Percentiles rank a stretch among this genome's conserved stretches.
Conservation (phyloP, 2,888 invertebrate genomes). For the Seira musarum region DNA sequence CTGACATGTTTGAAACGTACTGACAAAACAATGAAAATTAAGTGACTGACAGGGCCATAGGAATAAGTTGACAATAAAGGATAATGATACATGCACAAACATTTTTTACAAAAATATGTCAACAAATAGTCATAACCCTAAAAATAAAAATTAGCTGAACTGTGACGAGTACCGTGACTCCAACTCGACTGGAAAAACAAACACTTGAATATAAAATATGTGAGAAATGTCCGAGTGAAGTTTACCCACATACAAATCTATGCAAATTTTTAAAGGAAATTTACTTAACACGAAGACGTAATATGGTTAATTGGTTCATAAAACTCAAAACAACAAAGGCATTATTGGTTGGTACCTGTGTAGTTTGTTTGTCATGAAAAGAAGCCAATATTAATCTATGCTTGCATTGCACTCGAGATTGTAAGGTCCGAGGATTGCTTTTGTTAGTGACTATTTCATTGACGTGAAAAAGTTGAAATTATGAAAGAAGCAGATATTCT, state of each 20-base stretch:
- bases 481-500: too few relatives aligned
- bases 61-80: background rate
- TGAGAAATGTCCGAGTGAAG: background rate
- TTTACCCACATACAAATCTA: background rate
- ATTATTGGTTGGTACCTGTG: background rate
- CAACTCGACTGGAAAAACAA: too few relatives aligned
- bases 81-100: slow-evolving; percentile 1
- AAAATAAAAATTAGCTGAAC: background rate
- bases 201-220: too few relatives aligned
- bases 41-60: background rate
- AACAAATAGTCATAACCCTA: slow-evolving; percentile 4
- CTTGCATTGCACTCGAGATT: too few relatives aligned
- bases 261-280: background rate
- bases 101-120: background rate
- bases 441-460: too few relatives aligned
- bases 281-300: slow-evolving; percentile 9
- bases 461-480: too few relatives aligned
- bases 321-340: slow-evolving; percentile 50
- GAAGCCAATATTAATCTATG: too few relatives aligned
- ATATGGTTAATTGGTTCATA: slow-evolving; percentile 69
- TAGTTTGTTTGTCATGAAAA: too few relatives aligned
- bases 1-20: background rate
- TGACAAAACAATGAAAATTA: slow-evolving; percentile 10
- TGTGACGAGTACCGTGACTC: too few relatives aligned
- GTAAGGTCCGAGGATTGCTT: too few relatives aligned